These are phyloP conservation scores for Sarcoramphus papa DNA, from an alignment of 2,797 vertebrate species.

Conservation along the genomic window DNA sequence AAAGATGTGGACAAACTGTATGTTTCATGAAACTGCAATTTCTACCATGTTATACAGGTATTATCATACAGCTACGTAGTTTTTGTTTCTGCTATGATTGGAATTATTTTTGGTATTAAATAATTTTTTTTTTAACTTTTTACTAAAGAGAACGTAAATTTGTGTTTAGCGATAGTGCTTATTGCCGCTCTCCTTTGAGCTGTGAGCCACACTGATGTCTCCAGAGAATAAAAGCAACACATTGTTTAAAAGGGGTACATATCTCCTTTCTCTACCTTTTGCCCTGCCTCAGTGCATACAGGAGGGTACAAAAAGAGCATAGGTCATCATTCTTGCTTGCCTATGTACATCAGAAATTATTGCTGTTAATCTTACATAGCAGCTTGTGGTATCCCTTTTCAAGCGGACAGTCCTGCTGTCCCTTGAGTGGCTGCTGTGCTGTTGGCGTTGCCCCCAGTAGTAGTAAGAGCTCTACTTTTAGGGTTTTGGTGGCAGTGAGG, in stretches of 20 bases:
- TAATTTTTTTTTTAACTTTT: background rate
- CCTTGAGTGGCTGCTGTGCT: background rate
- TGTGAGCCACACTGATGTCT: background rate
- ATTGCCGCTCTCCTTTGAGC: background rate
- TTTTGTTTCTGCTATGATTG: background rate
- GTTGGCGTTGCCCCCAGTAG: background rate
- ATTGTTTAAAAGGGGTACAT: background rate
- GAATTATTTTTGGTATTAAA: background rate
- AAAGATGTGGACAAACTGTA: background rate
- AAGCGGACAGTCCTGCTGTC: background rate
- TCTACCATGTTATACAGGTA: background rate
- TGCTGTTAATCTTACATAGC: slow-evolving; percentile 40
- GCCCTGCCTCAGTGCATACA: background rate
- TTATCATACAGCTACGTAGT: background rate
- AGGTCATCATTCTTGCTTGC: slow-evolving; percentile 3
- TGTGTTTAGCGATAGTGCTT: background rate
- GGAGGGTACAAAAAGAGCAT: background rate
- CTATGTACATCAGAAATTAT: slow-evolving; percentile 28
- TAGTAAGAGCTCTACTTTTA: background rate
- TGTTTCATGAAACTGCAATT: background rate
- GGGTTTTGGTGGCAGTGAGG: background rate
- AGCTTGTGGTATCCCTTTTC: slow-evolving; percentile 41
- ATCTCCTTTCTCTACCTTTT: background rate
- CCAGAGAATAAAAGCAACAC: background rate
- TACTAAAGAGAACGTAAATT: background rate